Conservation (phyloP, 2,797 vertebrate genomes). For the Hippoglossus hippoglossus region DNA sequence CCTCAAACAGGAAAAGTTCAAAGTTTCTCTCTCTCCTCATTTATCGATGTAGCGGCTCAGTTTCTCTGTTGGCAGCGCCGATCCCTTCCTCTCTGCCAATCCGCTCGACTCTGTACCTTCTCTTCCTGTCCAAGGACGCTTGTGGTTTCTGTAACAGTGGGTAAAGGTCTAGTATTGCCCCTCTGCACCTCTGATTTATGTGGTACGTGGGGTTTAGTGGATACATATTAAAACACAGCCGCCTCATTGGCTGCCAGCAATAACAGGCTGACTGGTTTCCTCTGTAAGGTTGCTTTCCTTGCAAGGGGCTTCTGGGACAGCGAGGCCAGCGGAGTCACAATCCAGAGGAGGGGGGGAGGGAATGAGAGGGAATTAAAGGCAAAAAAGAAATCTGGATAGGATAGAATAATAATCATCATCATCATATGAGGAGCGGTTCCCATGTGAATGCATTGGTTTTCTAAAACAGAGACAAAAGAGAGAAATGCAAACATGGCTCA, state of each 20-base stretch:
- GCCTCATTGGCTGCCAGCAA: conserved; percentile 75
- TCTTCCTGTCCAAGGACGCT: conserved; percentile 70
- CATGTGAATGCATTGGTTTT: conserved; percentile 20
- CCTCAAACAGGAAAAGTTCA: conserved; percentile 8
- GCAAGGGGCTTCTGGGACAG: conserved; percentile 46
- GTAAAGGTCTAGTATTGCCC: conserved; percentile 59
- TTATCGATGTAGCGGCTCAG: conserved; percentile 44
- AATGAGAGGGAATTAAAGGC: conserved; percentile 8
- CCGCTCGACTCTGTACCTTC: conserved; percentile 68
- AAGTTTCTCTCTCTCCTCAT: conserved; percentile 28
- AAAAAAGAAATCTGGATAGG: neutral
- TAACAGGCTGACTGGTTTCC: conserved; percentile 81
- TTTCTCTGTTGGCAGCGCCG: conserved; percentile 54
- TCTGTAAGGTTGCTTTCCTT: conserved; percentile 75
- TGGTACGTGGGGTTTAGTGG: conserved; percentile 69
- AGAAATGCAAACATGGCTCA: conserved; percentile 15
- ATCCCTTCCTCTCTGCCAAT: conserved; percentile 47
- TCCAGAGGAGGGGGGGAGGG: conserved; percentile 9
- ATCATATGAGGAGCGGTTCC: conserved; percentile 26
- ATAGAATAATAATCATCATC: conserved; percentile 29
- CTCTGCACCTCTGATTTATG: conserved; percentile 74
- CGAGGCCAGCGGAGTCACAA: conserved; percentile 33
- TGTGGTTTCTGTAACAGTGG: conserved; percentile 68
- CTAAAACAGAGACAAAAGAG: conserved; percentile 15
- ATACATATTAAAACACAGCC: conserved; percentile 81